Evolutionary conservation across 2,888 invertebrate species (phyloP), one percentile per base, ranked within the genome.

Genomic region (Cheilosia vernalis): DNA sequence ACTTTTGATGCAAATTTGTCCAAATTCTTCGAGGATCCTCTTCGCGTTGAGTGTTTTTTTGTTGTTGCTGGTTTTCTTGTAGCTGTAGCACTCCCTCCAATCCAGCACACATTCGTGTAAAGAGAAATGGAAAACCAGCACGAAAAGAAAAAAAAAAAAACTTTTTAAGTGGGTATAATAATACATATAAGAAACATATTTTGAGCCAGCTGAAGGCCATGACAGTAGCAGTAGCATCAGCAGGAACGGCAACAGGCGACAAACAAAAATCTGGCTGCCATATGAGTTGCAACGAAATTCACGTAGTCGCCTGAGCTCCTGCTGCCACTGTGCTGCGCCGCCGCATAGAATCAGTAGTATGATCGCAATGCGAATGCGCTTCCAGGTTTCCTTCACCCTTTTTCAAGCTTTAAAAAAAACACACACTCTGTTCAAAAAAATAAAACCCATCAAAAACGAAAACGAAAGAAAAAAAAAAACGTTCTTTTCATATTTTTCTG

Each of bases 221-320:
- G 10, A 21, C 63, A 61, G 33, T 10, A 61, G 33, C 49, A 24
- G 33, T 49, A 49, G 33, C 44, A 47, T 37, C 60, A 61, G 24
- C 6, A 64, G 33, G 30, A 30, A 56, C 56, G 44, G 49, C 77
- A 64, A 47, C 58, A 70, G 53, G 64, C 84, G 58, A 53, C 67
- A 80, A 79, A 79, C 47, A 82, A 77, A 74, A 79, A 80, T 84
- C 74, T 85, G 81, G 85, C 80, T 81, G 81, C 81, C 85, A 85
- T 85, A 30, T 85, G 81, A 81, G 72, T 70, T 85, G 81, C 85
- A 76, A 81, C 70, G 76, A 81, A 85, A 85, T 81, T 81, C 85
- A 81, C 85, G 81, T 85, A 78, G 72, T 55, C 79, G 37, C 37
- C 13, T 37, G 13, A 74, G 56, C 33, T 33, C 66, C 66, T 76